Conservation (phyloP, 2,113 vertebrate genomes). For the Morphnarchus princeps region DNA sequence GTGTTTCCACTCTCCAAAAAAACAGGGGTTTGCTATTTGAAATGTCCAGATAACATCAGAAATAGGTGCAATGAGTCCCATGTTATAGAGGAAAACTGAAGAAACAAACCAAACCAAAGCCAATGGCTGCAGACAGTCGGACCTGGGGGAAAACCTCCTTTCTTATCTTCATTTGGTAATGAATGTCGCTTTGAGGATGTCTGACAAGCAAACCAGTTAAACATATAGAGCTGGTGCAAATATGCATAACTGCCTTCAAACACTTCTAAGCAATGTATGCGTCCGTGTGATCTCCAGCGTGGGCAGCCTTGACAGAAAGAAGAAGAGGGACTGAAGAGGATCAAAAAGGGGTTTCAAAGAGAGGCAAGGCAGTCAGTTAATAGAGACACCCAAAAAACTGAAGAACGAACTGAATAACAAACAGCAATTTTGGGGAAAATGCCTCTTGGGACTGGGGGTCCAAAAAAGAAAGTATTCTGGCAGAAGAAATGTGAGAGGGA, state of each 20-base stretch:
- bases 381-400: neutral
- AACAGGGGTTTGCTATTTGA: neutral
- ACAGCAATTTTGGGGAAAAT: neutral
- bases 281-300: neutral
- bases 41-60: neutral
- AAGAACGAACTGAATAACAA: neutral
- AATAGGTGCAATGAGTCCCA: neutral
- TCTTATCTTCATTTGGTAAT: neutral
- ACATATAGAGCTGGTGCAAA: neutral
- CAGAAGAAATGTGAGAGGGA: neutral
- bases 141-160: neutral
- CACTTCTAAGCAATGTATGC: neutral
- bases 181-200: neutral
- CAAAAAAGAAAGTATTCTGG: neutral
- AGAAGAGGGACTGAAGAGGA: neutral
- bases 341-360: neutral
- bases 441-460: neutral
- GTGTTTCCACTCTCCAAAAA: neutral
- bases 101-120: neutral
- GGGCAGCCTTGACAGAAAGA: neutral
- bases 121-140: neutral
- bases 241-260: neutral
- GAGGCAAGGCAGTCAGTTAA: neutral
- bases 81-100: neutral
- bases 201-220: neutral